Evolutionary conservation across 2,797 vertebrate species (phyloP).

Genomic region (Gallinago solitaria): DNA sequence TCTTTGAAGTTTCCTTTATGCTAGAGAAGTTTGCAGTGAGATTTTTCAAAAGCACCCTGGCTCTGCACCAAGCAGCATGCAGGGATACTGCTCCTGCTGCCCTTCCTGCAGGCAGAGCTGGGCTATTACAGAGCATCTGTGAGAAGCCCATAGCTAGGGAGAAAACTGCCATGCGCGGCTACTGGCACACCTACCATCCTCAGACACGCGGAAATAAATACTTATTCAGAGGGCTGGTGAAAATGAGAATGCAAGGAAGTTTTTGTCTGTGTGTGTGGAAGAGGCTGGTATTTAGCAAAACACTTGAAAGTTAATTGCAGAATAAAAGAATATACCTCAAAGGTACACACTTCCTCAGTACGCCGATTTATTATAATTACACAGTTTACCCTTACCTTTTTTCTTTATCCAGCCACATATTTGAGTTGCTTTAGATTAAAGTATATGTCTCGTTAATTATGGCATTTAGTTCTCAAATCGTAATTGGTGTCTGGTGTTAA

Average conservation of each 20-base stretch:
- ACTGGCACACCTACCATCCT: not conserved
- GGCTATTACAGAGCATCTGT: not conserved
- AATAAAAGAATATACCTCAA: slow-evolving; percentile 68
- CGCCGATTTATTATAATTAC: slow-evolving; percentile 76
- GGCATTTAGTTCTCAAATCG: slow-evolving; percentile 71
- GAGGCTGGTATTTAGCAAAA: slow-evolving; percentile 33
- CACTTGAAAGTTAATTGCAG: slow-evolving; percentile 66
- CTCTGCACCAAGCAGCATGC: accelerated
- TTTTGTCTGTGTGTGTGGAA: not conserved
- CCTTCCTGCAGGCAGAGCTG: not conserved
- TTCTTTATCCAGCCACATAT: slow-evolving; percentile 80
- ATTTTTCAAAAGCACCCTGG: not conserved
- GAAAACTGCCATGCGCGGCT: not conserved
- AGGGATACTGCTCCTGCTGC: not conserved
- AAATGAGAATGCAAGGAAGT: not conserved
- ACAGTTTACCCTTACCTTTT: slow-evolving; percentile 77
- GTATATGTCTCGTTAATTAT: slow-evolving; percentile 75
- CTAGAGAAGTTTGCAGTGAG: not conserved
- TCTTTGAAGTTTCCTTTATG: not conserved
- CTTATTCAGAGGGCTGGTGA: not conserved
- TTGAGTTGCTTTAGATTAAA: slow-evolving; percentile 79
- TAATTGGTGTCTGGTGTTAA: slow-evolving; percentile 76
- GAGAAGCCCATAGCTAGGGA: not conserved
- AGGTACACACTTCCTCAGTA: slow-evolving; percentile 53
- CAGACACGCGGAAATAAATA: not conserved